A percentile compares a stretch with the other conserved stretches of the same genome.
These are phyloP conservation scores for cattle (Bos taurus) DNA, from an alignment of 2,113 vertebrate genomes.

Conservation along the genomic window ARS-UCD2.0 NC_037339.1:73044001-73044500, in stretches of 20 bases:
- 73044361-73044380: not conserved
- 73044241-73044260: not conserved
- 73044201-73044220: not conserved
- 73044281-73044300: not conserved
- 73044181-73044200: not conserved
- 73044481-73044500: not conserved
- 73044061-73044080: not conserved
- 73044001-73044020: not conserved
- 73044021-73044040: not conserved
- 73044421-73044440: not conserved
- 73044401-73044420: not conserved
- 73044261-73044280: not conserved
- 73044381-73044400: not conserved
- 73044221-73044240: not conserved
- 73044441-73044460: not conserved
- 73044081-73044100: not conserved
- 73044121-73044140: too few relatives aligned
- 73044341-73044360: not conserved
- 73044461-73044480: not conserved
- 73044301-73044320: too few relatives aligned
- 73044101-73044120: not conserved
- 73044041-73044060: not conserved
- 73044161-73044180: not conserved
- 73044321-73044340: not conserved
- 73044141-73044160: not conserved